Conservation (phyloP, 2,888 invertebrate genomes). For the Rhaphigaster nebulosa region DNA sequence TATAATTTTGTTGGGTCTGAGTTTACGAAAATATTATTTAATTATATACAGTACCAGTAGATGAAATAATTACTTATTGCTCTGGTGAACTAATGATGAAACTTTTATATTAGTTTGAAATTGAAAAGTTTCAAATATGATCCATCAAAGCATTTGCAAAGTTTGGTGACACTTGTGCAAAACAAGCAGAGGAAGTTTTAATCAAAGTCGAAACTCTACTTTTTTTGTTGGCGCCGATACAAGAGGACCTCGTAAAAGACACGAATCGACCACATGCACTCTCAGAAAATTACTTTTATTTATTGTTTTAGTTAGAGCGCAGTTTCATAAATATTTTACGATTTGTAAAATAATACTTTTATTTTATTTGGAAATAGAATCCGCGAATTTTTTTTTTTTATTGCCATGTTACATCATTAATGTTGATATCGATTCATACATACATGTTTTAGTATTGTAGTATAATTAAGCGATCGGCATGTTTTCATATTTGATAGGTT, state of each 20-base stretch:
- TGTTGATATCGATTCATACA: too few relatives aligned
- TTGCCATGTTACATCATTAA: too few relatives aligned
- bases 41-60: too few relatives aligned
- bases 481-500: too few relatives aligned
- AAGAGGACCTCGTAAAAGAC: background rate
- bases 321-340: background rate
- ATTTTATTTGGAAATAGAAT: too few relatives aligned
- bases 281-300: background rate
- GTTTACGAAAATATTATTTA: too few relatives aligned
- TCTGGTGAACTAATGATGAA: background rate
- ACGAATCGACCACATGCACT: background rate
- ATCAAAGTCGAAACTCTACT: background rate
- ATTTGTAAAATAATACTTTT: too few relatives aligned
- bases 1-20: too few relatives aligned
- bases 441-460: too few relatives aligned
- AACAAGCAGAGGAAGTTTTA: background rate
- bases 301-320: background rate
- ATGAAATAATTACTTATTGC: background rate
- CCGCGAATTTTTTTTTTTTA: too few relatives aligned
- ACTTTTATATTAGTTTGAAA: background rate
- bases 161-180: background rate
- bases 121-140: background rate
- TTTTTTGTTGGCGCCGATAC: background rate
- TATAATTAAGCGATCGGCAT: too few relatives aligned
- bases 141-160: background rate